Conservation (phyloP, 1,140 invertebrate genomes). For the Globodera rostochiensis region DNA sequence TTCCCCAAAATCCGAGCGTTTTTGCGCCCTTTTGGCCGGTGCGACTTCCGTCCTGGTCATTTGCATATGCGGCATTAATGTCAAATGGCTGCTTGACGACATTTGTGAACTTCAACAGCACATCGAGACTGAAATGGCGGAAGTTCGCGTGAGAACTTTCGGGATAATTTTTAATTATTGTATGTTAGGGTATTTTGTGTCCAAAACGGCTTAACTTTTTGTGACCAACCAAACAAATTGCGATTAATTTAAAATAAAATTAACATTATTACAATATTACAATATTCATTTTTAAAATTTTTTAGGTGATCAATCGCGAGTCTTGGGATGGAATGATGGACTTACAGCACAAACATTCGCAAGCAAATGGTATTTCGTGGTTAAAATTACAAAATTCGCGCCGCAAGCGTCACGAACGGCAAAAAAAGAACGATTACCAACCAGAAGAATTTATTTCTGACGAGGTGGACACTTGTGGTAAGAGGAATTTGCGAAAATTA, state of each 20-base stretch:
- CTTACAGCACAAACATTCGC: slow-evolving; percentile 4
- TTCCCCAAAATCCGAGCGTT: background rate
- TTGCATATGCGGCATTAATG: background rate
- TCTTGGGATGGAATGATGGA: slow-evolving; percentile 9
- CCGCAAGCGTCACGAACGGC: background rate
- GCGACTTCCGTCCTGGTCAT: background rate
- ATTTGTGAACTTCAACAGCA: background rate
- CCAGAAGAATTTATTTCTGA: background rate
- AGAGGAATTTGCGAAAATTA: background rate
- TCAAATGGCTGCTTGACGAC: slow-evolving; percentile 5
- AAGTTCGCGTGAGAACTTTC: background rate
- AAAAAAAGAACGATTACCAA: background rate
- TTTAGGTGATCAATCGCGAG: background rate
- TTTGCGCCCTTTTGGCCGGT: background rate
- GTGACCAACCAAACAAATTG: too few species aligned
- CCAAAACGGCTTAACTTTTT: background rate
- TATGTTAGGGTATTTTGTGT: background rate
- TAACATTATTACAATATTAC: too few species aligned
- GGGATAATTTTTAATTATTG: background rate
- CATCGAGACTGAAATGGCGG: background rate
- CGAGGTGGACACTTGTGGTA: slow-evolving; percentile 8
- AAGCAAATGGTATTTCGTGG: slow-evolving; percentile 6
- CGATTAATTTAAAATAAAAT: too few species aligned
- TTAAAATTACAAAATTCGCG: background rate
- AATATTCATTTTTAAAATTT: too few species aligned